Percentiles rank a stretch among this genome's conserved stretches.
phyloP scores from a whole-genome alignment of 2,797 vertebrate species.

The Buceros bicornis region DNA sequence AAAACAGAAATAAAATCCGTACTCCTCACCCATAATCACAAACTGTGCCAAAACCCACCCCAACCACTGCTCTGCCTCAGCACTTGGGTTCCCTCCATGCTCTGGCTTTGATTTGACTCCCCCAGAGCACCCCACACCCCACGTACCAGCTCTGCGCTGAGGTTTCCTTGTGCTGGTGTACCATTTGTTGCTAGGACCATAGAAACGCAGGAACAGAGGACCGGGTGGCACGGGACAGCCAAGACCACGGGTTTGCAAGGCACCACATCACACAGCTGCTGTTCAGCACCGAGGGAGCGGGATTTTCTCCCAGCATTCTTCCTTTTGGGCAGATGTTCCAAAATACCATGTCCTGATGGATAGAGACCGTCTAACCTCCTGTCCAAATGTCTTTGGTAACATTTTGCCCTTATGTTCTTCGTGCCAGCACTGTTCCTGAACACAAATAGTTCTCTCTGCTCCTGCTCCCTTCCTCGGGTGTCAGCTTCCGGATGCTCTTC shows the following conservation, averaged over 20 bases:
- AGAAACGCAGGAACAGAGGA: not conserved
- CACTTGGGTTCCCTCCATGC: not conserved
- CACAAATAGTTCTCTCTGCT: not conserved
- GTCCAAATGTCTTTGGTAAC: not conserved
- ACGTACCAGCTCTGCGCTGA: not conserved
- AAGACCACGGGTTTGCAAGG: not conserved
- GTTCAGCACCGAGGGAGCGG: accelerated
- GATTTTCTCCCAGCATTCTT: not conserved
- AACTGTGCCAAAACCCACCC: not conserved
- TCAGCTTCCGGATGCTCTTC: not conserved
- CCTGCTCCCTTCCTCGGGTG: not conserved
- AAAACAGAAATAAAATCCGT: not conserved
- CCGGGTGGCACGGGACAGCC: accelerated
- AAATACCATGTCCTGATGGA: not conserved
- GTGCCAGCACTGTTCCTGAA: not conserved
- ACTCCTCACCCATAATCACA: not conserved
- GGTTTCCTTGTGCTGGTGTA: not conserved
- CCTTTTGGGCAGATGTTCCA: not conserved
- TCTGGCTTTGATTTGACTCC: not conserved
- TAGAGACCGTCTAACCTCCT: not conserved
- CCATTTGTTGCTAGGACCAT: not conserved
- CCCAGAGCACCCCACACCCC: not conserved
- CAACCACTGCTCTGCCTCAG: not conserved
- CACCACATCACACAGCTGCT: not conserved
- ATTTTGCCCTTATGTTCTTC: accelerated